Percentiles rank a stretch among this genome's conserved stretches.
These are phyloP conservation scores for Zoanthus sansibaricus DNA, from an alignment of 92 coral and sea anemone species.

Conservation along the genomic window DNA sequence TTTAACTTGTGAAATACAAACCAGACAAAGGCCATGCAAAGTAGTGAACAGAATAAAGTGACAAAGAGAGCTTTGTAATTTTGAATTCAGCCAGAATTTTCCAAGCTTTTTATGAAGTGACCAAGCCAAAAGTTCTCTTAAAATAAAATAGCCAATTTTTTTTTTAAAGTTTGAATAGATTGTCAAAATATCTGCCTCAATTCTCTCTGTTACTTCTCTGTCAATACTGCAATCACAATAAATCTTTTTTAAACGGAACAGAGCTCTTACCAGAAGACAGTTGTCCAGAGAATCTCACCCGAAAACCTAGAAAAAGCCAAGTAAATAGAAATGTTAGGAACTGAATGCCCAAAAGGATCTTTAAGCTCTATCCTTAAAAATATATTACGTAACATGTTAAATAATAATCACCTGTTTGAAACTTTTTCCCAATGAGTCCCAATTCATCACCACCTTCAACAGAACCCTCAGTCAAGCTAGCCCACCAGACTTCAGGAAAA, in stretches of 20 bases:
- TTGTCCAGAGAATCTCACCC: slow-evolving; percentile 91
- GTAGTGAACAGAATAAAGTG: slow-evolving; percentile 33
- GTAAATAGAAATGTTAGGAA: background rate
- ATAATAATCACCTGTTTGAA: slow-evolving; percentile 81
- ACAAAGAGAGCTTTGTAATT: background rate
- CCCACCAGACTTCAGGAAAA: slow-evolving; percentile 99
- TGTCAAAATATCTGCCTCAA: background rate
- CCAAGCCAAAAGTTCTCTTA: background rate
- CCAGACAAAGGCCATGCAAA: slow-evolving; percentile 43
- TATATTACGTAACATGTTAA: background rate
- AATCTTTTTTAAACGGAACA: slow-evolving; percentile 30
- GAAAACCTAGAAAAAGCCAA: slow-evolving; percentile 71
- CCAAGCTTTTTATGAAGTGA: background rate
- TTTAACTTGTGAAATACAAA: slow-evolving; percentile 30
- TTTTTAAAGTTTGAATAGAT: background rate
- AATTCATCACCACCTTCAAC: slow-evolving; percentile 95
- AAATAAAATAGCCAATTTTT: background rate
- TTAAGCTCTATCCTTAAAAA: no score
- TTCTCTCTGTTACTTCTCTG: slow-evolving; percentile 37
- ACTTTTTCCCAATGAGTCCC: slow-evolving; percentile 99
- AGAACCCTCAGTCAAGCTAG: slow-evolving; percentile 94
- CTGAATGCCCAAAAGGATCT: background rate
- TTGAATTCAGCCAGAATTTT: background rate
- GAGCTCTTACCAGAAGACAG: slow-evolving; percentile 89
- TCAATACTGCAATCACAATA: slow-evolving; percentile 36